Conservation (phyloP, 2,113 vertebrate genomes). For the Orcinus orca region DNA sequence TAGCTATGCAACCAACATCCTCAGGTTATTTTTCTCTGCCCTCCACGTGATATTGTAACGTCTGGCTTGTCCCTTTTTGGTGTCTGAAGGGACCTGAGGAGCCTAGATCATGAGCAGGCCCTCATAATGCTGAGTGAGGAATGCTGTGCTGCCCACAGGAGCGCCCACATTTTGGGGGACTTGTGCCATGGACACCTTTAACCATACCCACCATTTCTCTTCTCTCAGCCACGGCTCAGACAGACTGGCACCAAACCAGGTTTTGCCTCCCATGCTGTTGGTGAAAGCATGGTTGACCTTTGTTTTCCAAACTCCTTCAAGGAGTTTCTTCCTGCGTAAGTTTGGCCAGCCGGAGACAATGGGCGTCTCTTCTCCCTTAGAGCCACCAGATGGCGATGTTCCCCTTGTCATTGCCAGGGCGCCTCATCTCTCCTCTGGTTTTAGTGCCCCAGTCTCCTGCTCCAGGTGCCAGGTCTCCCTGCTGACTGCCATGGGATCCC, state of each 20-base stretch:
- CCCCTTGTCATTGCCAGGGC: slow-evolving; percentile 71
- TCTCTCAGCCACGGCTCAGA: not conserved
- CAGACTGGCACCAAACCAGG: not conserved
- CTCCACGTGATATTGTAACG: not conserved
- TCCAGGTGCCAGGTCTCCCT: slow-evolving; percentile 60
- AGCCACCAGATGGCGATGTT: slow-evolving; percentile 84
- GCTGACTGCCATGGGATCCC: not conserved
- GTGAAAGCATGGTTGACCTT: not conserved
- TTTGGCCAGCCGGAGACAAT: not conserved
- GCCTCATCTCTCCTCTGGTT: fast-evolving
- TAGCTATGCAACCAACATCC: not conserved
- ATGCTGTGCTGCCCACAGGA: not conserved
- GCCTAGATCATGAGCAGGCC: not conserved
- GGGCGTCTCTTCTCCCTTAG: not conserved
- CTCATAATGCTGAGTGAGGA: not conserved
- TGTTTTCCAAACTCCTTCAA: not conserved
- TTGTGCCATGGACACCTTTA: not conserved
- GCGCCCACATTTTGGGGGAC: not conserved
- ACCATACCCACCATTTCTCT: not conserved
- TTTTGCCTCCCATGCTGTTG: not conserved
- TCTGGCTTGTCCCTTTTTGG: not conserved
- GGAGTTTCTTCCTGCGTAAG: not conserved
- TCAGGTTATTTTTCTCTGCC: not conserved
- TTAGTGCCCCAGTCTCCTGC: fast-evolving
- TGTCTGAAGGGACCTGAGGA: not conserved